These are phyloP conservation scores for Sabatieria punctata DNA, from an alignment of 2,888 invertebrate species.

Conservation along the genomic window DNA sequence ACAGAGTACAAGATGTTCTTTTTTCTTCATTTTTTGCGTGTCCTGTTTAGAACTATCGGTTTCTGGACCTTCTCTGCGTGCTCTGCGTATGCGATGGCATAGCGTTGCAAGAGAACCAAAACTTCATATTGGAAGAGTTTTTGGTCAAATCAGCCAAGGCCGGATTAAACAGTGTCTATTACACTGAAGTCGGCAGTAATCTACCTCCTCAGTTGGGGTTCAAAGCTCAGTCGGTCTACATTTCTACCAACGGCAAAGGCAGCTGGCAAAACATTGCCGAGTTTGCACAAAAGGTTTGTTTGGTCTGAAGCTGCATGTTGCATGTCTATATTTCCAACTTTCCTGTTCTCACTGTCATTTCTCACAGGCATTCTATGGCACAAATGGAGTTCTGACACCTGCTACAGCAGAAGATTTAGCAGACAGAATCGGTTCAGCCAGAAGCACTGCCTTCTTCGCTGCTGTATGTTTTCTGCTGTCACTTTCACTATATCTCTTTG, in stretches of 20 bases:
- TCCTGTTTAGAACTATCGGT: constrained; percentile 26
- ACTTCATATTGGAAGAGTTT: constrained; percentile 29
- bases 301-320: not conserved
- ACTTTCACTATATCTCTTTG: no score
- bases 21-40: not conserved
- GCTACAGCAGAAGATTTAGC: no score
- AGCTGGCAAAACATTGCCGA: not conserved
- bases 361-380: no score
- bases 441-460: no score
- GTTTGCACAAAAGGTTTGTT: not conserved
- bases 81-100: constrained; percentile 34
- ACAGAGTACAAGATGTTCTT: constrained; percentile 24
- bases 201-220: no score
- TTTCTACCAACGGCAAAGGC: not conserved
- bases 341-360: no score
- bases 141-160: constrained; percentile 7
- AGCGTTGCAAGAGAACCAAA: constrained; percentile 32
- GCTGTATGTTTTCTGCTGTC: no score
- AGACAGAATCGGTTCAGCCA: no score
- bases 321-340: no score
- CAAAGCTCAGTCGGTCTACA: not conserved
- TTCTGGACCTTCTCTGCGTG: constrained; percentile 30
- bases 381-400: no score
- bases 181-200: not conserved
- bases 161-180: not conserved